Conservation (phyloP, 1,140 invertebrate genomes). For the Saccostrea echinata region DNA sequence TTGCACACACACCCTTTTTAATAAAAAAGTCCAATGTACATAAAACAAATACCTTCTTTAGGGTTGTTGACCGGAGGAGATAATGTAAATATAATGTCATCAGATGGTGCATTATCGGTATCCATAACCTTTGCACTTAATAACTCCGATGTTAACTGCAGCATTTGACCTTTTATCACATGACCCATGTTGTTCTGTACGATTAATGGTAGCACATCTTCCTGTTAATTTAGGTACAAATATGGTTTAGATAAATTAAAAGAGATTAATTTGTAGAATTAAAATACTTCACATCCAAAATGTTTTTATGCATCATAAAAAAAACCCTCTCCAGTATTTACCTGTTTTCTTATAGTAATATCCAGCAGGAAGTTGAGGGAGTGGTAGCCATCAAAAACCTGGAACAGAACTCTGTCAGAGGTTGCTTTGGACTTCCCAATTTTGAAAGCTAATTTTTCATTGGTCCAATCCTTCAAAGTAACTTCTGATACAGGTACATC, state of each 20-base stretch:
- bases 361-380: conserved; percentile 61
- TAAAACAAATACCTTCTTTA: conserved; percentile 62
- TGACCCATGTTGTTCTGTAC: conserved; percentile 65
- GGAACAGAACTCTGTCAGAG: conserved; percentile 62
- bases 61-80: conserved; percentile 68
- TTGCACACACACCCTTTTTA: no score
- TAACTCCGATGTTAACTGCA: conserved; percentile 65
- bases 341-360: conserved; percentile 67
- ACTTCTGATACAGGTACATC: conserved; percentile 55
- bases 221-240: conserved; percentile 55
- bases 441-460: conserved; percentile 59
- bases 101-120: conserved; percentile 46
- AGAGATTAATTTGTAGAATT: background rate
- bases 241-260: background rate
- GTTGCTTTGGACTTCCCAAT: conserved; percentile 50
- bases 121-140: conserved; percentile 59
- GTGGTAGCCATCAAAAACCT: conserved; percentile 63
- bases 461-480: conserved; percentile 59
- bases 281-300: background rate
- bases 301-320: background rate
- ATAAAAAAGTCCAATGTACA: no score
- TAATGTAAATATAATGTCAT: conserved; percentile 70
- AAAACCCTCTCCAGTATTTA: background rate
- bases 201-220: conserved; percentile 65
- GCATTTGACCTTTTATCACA: conserved; percentile 58